Percentiles rank a stretch among this genome's conserved stretches.
These are phyloP conservation scores for Danio choprae DNA, from an alignment of 2,797 vertebrate genomes.

Conservation along the genomic window DNA sequence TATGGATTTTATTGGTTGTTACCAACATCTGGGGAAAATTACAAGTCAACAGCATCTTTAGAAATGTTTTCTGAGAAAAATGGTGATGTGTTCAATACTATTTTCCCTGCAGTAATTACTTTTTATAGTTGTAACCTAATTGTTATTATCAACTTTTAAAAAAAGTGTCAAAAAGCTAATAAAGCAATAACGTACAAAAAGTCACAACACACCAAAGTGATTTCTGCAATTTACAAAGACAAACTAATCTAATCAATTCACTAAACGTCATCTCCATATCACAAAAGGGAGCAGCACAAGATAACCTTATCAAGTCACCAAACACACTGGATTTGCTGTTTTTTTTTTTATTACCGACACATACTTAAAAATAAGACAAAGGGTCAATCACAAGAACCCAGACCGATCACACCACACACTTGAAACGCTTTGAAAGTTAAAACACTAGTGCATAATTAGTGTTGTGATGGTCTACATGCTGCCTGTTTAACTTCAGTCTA, in stretches of 20 bases:
- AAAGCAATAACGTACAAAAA: neutral
- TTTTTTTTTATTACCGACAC: neutral
- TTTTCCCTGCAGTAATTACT: too few species aligned
- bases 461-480: neutral
- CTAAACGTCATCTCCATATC: neutral
- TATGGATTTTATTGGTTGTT: too few species aligned
- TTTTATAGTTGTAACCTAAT: neutral
- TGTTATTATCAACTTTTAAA: neutral
- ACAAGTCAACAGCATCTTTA: too few species aligned
- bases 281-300: neutral
- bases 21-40: too few species aligned
- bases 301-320: conserved; percentile 31
- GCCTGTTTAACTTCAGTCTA: neutral
- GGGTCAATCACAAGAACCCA: neutral
- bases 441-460: neutral
- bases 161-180: neutral
- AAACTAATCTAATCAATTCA: conserved; percentile 24
- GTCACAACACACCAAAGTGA: neutral
- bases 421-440: too few species aligned
- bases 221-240: neutral
- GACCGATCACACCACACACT: conserved; percentile 14
- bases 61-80: too few species aligned
- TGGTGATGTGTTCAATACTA: too few species aligned
- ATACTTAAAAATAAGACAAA: neutral
- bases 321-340: conserved; percentile 10